These are phyloP conservation scores for Tupaia tana DNA, from an alignment of 2,113 vertebrate genomes.

Conservation along the genomic window DNA sequence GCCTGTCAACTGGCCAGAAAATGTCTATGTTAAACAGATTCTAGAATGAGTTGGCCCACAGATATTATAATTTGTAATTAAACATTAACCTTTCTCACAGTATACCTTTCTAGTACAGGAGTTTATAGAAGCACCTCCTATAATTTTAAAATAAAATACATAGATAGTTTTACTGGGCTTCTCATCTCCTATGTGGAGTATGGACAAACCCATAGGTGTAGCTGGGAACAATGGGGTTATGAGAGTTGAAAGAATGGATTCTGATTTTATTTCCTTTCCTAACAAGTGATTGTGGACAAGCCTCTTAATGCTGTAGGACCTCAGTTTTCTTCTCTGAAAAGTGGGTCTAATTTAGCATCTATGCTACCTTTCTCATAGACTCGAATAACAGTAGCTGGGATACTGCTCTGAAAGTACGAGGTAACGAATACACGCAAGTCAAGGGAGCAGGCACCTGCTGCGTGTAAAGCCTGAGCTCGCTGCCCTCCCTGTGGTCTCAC, in stretches of 20 bases:
- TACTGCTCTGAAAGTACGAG: background rate
- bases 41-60: background rate
- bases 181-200: background rate
- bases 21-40: background rate
- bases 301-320: background rate
- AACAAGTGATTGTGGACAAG: background rate
- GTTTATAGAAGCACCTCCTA: background rate
- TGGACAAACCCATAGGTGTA: background rate
- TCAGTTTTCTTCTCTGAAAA: conserved; percentile 48
- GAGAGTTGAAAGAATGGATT: conserved; percentile 4
- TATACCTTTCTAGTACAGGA: background rate
- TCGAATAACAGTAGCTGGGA: background rate
- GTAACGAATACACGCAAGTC: background rate
- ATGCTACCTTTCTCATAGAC: background rate
- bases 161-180: background rate
- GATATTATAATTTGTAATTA: background rate
- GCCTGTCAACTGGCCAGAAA: background rate
- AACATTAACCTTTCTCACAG: too few species aligned
- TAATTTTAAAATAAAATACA: conserved; percentile 35
- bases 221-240: background rate
- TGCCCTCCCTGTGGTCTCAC: background rate
- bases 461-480: background rate
- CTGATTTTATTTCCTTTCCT: conserved; percentile 6
- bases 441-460: background rate
- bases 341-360: background rate